Base-by-base conservation (phyloP, 2,888 invertebrate species). In the Calliphora vomitoria region DNA sequence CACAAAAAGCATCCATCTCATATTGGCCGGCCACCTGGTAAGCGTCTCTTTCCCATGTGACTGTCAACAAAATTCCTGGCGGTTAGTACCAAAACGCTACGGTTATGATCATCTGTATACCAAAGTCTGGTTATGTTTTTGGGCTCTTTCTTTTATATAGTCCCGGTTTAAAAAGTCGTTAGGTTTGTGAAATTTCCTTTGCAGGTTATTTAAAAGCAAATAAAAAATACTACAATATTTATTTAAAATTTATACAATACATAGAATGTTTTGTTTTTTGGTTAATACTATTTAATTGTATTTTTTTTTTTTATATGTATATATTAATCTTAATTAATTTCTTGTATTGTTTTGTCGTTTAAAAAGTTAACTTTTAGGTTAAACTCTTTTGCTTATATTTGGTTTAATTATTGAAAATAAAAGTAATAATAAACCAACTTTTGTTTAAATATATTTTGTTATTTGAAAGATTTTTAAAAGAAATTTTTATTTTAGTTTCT, bases 301-400 rank as follows among this genome's bases (percentile, higher is more conserved):
- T 20, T 66, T 66, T 2, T 25, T 25, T 25, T 25, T 2, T 25
- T 25, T 25, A 1, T 41, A 0, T 11, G 13, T 66, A 18, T 66
- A 18, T 13, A n/a, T 41, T 41, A 20, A 8, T 20, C 47, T 31
- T 50, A 69, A 69, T 31, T 50, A n/a, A n/a, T 69, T 50, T 50
- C 4, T 69, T 15, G 25, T 47, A 20, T 44, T 20, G 60, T 60
- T 66, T 66, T 64, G 44, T 66, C 66, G 6, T 66, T 66, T 47
- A 15, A 64, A 69, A 69, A 69, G 69, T 69, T 69, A 50, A 69
- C 50, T 69, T 69, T 47, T 18, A 8, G 31, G 15, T 50, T 31
- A 25, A 25, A 31, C 3, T 20, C 5, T 44, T 44, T 44, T 44
- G 20, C 20, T 41, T 20, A 58, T 58, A 31, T 60, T 25, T 60